A percentile compares a stretch with the other conserved stretches of the same genome.
Conservation (phyloP, 2,797 vertebrate genomes). For the Rhynchonycteris naso region DNA sequence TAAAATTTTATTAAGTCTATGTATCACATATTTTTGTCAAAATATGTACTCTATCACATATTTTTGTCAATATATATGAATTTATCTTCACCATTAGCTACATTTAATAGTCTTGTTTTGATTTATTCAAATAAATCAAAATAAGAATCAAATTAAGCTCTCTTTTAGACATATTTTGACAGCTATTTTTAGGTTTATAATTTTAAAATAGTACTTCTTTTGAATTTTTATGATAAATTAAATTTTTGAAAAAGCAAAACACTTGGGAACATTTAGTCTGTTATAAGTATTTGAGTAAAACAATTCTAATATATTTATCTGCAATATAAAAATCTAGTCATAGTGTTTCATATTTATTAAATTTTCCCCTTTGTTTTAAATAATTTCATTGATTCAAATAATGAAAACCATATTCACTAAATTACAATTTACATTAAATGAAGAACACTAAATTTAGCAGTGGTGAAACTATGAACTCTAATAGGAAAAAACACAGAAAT, state of each 20-base stretch:
- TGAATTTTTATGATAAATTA: conserved; percentile 26
- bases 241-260: conserved; percentile 53
- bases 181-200: conserved; percentile 51
- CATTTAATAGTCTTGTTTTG: conserved; percentile 56
- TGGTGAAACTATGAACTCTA: conserved; percentile 8
- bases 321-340: neutral
- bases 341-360: conserved; percentile 9
- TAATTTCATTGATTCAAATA: neutral
- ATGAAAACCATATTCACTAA: conserved; percentile 35
- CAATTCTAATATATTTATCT: conserved; percentile 34
- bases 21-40: conserved; percentile 42
- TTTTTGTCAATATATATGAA: conserved; percentile 57
- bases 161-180: conserved; percentile 55
- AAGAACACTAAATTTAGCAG: conserved; percentile 13
- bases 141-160: conserved; percentile 50
- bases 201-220: conserved; percentile 44
- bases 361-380: conserved; percentile 25
- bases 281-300: conserved; percentile 29
- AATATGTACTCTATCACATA: conserved; percentile 8
- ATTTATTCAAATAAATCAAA: conserved; percentile 64
- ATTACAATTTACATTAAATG: conserved; percentile 10
- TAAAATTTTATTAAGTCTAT: conserved; percentile 7
- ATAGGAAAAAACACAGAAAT: neutral
- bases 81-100: conserved; percentile 45
- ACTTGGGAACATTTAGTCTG: conserved; percentile 42